Evolutionary conservation across 2,888 invertebrate genomes (phyloP), one percentile per base, ranked within the genome.

Genomic region (Augochlorella aurata): DNA sequence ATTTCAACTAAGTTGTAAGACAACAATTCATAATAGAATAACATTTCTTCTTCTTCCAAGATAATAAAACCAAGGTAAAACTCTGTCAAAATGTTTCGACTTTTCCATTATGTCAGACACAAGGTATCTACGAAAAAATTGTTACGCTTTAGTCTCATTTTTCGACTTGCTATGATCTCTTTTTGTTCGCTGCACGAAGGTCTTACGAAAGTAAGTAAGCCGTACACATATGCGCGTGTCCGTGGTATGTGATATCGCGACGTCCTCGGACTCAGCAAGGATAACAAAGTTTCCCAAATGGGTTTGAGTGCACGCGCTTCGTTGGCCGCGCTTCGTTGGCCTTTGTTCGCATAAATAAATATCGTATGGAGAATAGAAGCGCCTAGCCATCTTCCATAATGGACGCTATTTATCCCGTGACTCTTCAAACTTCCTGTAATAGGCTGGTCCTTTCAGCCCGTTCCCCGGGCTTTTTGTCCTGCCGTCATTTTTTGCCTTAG

Each of bases 391-490:
- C 84, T 74, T 76, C 80, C 79, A 85, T 88, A 90, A 90, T 81
- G 87, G 86, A 79, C 66, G 73, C 83, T 50, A 75, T 90, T 91
- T 90, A 89, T 87, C 87, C 86, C 82, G 52, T 47, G 76, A 72
- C 58, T 75, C 77, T 74, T 79, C 77, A 50, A 66, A 74, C 52
- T 81, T 77, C 87, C 79, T 80, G 83, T 87, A 77, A 79, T 68
- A 61, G 74, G 66, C 52, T 24, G 65, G 69, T 82, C 70, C 70
- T 61, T 68, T 70, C 83, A 45, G 44, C 14, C 44, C 75, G 49
- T 29, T 52, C 44, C n/a, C 52, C 16, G 3, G 47, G 67, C 65
- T 81, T 88, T 85, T 86, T 83, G 77, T 81, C 79, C 72, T 80
- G 73, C 29, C 74, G 16, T 47, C 70, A 68, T 58, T 83, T 63